Evolutionary conservation across 1,140 invertebrate genomes (phyloP).

Genomic region (Sitophilus oryzae): DNA sequence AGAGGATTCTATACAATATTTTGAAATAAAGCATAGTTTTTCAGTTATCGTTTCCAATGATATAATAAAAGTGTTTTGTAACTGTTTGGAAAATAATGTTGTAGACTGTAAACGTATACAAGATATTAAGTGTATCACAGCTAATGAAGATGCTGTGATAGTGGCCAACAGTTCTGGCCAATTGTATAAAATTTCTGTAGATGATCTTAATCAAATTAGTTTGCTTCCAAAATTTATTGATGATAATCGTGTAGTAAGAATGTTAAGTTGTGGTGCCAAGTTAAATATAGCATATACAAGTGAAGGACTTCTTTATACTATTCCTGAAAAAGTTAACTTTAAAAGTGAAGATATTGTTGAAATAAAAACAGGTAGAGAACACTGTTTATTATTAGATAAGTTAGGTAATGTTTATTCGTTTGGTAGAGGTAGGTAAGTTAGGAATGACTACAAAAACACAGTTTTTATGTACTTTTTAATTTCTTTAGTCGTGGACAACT

Average conservation of each 20-base stretch:
- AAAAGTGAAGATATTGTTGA: constrained; percentile 53
- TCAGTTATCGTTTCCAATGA: constrained; percentile 10
- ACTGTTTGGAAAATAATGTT: not conserved
- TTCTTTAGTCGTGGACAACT: constrained; percentile 74
- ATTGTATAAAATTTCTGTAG: constrained; percentile 20
- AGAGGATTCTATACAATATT: constrained; percentile 8
- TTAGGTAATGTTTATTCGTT: constrained; percentile 70
- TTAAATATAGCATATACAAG: constrained; percentile 47
- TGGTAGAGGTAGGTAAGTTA: constrained; percentile 69
- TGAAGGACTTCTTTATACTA: constrained; percentile 52
- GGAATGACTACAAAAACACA: not conserved
- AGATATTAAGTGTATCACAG: constrained; percentile 21
- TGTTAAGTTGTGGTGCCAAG: constrained; percentile 44
- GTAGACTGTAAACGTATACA: not conserved
- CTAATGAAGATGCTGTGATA: constrained; percentile 26
- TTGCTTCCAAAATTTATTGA: constrained; percentile 21
- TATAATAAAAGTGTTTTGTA: constrained; percentile 11
- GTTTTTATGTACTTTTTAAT: constrained; percentile 11
- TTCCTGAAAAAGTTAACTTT: constrained; percentile 54
- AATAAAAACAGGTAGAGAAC: constrained; percentile 71
- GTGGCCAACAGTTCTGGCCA: constrained; percentile 16
- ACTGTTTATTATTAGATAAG: constrained; percentile 65
- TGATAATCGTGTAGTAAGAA: constrained; percentile 33
- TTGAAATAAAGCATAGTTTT: constrained; percentile 18
- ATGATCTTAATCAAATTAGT: constrained; percentile 8